Base-by-base conservation (phyloP, 2,797 vertebrate genomes). In the Macrochelys suwanniensis region DNA sequence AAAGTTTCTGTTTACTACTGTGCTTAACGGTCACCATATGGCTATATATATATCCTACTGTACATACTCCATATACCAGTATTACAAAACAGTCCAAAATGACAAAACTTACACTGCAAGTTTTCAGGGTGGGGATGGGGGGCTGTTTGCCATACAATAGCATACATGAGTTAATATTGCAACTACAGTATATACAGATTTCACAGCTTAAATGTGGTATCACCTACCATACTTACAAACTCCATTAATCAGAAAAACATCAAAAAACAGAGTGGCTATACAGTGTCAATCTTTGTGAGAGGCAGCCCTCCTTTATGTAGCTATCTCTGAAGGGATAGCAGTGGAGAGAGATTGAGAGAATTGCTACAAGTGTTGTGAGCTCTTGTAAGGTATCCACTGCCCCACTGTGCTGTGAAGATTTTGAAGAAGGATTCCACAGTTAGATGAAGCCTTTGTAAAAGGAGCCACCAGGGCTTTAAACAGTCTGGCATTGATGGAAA, bases 341-440 rank as follows among this genome's bases (percentile, higher is more conserved):
- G 17, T 82, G 15, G 26, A 76, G 51, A 87, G 80, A 94, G 92
- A 94, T 96, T 94, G 92, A 80, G 85, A 96, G 91, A 95, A 95
- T 94, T 96, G 57, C 42, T 95, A 89, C 74, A 94, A 93, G 92
- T 53, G 94, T 88, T n/a, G 33, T 86, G 16, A 87, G 54, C 51
- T 91, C 92, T 93, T 92, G 84, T 94, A 93, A 93, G 82, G 56
- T 59, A 47, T 74, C 96, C 95, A 95, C 94, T 85, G 90, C 92
- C 82, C 78, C 77, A 89, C 54, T 87, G 80, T 0, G 3, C 51
- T 0, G 1, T 47, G 51, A 93, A 91, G 74, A 59, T 93, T 76
- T 95, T 96, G 93, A 95, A 96, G 92, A 97, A 81, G 7, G 28
- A 89, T 95, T 96, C 84, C 84, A 94, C 78, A 92, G 82, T 84